These are phyloP conservation scores for Hylomyscus alleni DNA, from an alignment of 2,797 vertebrate genomes.

Conservation along the genomic window DNA sequence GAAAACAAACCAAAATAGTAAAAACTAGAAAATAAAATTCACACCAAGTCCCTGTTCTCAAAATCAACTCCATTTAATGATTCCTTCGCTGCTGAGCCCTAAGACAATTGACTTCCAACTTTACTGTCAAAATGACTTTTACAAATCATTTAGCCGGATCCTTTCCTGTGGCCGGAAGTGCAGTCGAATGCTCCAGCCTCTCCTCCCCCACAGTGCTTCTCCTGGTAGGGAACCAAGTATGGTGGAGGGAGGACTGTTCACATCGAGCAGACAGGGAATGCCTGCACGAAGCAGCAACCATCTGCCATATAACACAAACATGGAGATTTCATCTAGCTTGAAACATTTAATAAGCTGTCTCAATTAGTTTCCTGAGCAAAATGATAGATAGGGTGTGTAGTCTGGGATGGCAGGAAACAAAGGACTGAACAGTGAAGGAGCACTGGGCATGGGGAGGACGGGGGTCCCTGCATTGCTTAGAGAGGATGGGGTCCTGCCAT, in stretches of 20 bases:
- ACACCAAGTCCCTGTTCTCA: constrained; percentile 45
- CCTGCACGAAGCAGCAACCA: constrained; percentile 40
- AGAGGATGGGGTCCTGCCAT: too few species aligned
- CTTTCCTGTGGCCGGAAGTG: background rate
- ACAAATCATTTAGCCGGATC: background rate
- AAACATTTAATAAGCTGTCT: constrained; percentile 45
- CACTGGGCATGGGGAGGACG: background rate
- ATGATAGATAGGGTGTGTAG: background rate
- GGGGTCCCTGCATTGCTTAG: too few species aligned
- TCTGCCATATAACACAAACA: constrained; percentile 58
- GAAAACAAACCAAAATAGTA: constrained; percentile 58
- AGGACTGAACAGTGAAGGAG: background rate
- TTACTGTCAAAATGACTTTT: constrained; percentile 24
- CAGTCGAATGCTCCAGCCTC: background rate
- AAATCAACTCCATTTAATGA: constrained; percentile 51
- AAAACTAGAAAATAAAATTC: background rate
- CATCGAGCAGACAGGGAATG: background rate
- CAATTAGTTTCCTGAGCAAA: background rate
- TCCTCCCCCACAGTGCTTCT: background rate
- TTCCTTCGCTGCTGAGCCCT: background rate
- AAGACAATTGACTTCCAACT: constrained; percentile 45
- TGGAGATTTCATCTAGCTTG: background rate
- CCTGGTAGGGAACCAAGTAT: background rate
- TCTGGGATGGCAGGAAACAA: background rate
- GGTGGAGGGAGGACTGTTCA: background rate